Percentiles rank a stretch among this genome's conserved stretches.
Evolutionary conservation across 2,888 invertebrate species (phyloP).

Genomic region (Leucania comma): DNA sequence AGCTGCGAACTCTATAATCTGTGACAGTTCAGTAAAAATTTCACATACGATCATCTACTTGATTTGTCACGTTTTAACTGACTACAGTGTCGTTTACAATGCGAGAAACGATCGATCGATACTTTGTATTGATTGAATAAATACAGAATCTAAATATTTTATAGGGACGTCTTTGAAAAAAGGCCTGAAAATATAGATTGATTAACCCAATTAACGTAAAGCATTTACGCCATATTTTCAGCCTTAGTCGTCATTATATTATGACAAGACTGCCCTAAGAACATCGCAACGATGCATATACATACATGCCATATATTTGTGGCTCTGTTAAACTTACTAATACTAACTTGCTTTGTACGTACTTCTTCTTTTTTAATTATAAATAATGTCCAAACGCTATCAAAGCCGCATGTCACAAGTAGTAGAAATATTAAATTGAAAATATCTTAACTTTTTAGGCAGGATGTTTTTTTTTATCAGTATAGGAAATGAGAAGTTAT

Average conservation of each 20-base stretch:
- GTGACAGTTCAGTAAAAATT: background rate
- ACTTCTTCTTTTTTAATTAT: background rate
- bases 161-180: background rate
- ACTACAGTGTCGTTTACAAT: background rate
- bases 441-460: background rate
- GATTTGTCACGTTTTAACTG: background rate
- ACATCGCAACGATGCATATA: background rate
- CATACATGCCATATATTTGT: background rate
- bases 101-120: background rate
- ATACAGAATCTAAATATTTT: background rate
- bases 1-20: no score
- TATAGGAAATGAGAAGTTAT: background rate
- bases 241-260: constrained; percentile 26
- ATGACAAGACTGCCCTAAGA: constrained; percentile 9
- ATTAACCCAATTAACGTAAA: constrained; percentile 17
- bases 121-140: constrained; percentile 6
- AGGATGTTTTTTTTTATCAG: background rate
- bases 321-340: background rate
- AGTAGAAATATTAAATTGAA: background rate
- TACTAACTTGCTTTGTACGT: background rate
- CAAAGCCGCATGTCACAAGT: no score
- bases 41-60: background rate
- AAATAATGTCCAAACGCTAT: background rate
- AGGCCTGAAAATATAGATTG: constrained; percentile 37
- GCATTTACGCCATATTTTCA: constrained; percentile 47